phyloP scores from a whole-genome alignment of 2,113 vertebrate genomes.

The Cisticola juncidis region DNA sequence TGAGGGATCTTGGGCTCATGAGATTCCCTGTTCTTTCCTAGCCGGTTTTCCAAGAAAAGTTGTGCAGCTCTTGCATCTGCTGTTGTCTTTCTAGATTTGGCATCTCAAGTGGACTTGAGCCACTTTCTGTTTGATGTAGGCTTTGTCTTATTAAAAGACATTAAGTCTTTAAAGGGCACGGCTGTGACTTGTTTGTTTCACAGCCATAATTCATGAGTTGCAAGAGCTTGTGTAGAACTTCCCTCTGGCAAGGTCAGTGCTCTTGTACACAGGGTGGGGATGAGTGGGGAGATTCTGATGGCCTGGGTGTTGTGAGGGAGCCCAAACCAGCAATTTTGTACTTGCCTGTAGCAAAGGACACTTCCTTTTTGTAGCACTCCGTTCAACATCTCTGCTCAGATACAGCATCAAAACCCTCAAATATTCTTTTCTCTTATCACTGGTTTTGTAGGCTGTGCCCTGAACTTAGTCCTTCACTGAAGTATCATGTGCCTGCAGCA shows the following conservation, averaged over 20 bases:
- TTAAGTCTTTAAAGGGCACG: neutral
- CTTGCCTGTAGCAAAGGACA: neutral
- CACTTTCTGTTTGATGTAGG: neutral
- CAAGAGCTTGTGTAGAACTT: neutral
- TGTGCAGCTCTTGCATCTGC: neutral
- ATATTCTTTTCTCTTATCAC: neutral
- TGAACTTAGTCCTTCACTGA: neutral
- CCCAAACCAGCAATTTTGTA: neutral
- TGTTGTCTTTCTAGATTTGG: neutral
- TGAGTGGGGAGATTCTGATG: neutral
- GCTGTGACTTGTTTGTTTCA: neutral
- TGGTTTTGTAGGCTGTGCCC: neutral
- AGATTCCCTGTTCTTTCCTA: neutral
- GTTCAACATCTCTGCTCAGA: neutral
- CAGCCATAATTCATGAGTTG: neutral
- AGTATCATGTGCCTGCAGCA: neutral
- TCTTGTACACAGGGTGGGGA: neutral
- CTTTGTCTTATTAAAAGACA: neutral
- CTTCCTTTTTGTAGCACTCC: neutral
- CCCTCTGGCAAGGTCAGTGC: neutral
- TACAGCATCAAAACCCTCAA: neutral
- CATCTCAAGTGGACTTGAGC: neutral
- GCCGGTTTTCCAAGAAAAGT: neutral
- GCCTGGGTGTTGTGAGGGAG: neutral
- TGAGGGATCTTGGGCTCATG: neutral